Evolutionary conservation across 2,888 invertebrate genomes (phyloP).

Genomic region (Eupithecia insigniata): DNA sequence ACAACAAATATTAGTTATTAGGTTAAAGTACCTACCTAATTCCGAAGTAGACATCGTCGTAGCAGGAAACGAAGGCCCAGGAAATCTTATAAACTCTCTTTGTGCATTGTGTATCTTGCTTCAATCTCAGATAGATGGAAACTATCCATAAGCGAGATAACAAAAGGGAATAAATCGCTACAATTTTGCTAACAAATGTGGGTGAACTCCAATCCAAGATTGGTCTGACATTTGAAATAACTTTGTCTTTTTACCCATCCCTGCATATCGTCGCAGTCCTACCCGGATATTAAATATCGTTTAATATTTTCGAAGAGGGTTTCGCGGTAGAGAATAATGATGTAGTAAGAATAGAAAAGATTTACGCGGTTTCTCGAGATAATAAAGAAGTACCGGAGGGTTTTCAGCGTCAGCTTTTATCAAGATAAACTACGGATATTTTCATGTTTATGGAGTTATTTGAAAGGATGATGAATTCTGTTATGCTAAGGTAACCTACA

Average conservation of each 20-base stretch:
- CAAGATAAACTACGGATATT: conserved; percentile 43
- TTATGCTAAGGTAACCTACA: background rate
- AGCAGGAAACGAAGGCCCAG: background rate
- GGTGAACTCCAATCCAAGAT: conserved; percentile 65
- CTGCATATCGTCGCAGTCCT: conserved; percentile 43
- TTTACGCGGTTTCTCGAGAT: conserved; percentile 43
- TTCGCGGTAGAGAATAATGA: conserved; percentile 44
- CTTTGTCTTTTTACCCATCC: conserved; percentile 51
- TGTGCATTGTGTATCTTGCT: conserved; percentile 40
- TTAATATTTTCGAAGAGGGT: conserved; percentile 46
- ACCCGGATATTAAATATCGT: conserved; percentile 48
- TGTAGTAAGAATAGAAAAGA: conserved; percentile 45
- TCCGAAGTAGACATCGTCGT: background rate
- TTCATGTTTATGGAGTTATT: conserved; percentile 39
- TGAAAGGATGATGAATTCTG: conserved; percentile 28
- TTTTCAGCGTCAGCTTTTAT: conserved; percentile 45
- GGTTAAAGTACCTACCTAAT: background rate
- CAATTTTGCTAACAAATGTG: conserved; percentile 70
- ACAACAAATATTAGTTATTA: background rate
- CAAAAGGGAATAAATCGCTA: conserved; percentile 67
- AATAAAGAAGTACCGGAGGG: conserved; percentile 44
- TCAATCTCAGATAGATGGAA: conserved; percentile 59
- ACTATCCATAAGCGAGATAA: conserved; percentile 63
- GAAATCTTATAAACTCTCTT: conserved; percentile 26
- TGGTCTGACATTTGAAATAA: conserved; percentile 57